Conservation (phyloP, 2,113 vertebrate species). For the Oncorhynchus kisutch region DNA sequence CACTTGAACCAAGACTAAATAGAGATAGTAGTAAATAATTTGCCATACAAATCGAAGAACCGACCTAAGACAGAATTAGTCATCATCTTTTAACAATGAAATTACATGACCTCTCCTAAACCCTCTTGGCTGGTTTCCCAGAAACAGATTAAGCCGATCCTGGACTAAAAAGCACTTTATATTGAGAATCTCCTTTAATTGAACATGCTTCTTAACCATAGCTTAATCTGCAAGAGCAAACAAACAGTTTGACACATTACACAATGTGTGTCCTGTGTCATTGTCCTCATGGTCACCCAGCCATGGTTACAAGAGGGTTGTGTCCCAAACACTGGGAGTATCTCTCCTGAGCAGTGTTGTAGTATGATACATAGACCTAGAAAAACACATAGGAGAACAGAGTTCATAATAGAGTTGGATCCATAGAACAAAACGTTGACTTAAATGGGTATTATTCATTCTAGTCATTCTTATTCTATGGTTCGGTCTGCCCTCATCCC, state of each 20-base stretch:
- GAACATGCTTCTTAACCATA: no score
- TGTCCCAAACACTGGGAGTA: slow-evolving; percentile 51
- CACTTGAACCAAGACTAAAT: neutral
- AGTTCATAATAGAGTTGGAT: slow-evolving; percentile 26
- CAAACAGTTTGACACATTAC: no score
- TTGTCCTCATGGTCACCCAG: neutral
- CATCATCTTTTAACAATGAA: no score
- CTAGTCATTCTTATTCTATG: slow-evolving; percentile 17
- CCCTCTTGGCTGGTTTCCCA: no score
- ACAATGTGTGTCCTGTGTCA: no score
- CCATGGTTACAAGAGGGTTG: slow-evolving; percentile 29
- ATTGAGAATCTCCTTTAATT: no score
- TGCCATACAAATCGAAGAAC: neutral
- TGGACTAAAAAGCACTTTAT: no score
- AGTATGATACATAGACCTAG: slow-evolving; percentile 28
- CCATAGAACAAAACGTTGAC: neutral
- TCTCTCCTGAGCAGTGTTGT: slow-evolving; percentile 38
- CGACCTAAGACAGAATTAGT: neutral
- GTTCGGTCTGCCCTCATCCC: neutral
- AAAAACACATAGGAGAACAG: slow-evolving; percentile 26
- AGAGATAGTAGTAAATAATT: neutral
- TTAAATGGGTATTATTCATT: slow-evolving; percentile 7
- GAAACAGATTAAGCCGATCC: neutral
- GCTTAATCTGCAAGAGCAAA: no score
- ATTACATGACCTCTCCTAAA: no score